Base-by-base conservation (phyloP, 1,140 invertebrate species). In the Tigriopus japonicus region DNA sequence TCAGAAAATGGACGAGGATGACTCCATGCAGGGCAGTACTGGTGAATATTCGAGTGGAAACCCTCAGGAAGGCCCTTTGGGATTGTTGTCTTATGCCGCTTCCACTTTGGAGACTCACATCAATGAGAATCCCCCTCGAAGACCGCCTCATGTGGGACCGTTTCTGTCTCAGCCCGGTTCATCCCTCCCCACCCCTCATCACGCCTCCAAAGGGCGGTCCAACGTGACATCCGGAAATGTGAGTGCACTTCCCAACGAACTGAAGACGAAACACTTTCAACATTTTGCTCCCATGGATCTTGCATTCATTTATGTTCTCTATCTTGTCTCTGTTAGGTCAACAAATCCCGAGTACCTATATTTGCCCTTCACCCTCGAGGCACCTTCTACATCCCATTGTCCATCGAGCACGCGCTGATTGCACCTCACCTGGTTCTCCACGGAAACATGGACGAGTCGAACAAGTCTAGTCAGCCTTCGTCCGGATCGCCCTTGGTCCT, bases 361-460 rank as follows among this genome's bases (percentile, higher is more conserved):
- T 61, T 61, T 55, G 59, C 59, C 41, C 35, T 61, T n/a, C 43
- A 61, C 41, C 45, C 59, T 3, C 19, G 41, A 15, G 59, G 43
- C 24, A 23, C 19, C 13, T 53, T 56, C 23, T 61, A 61, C 51
- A 51, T 61, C 15, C 49, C 59, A 6, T 17, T 61, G 42, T 24
- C 17, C 3, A 35, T 61, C 13, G 52, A 41, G 12, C 13, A 21
- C 6, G 6, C 45, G 24, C 14, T 61, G n/a, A 61, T 61, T 49
- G 23, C 14, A 21, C 59, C 59, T 2, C 52, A 56, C 43, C 19
- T 61, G 42, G 9, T 15, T 23, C 28, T 61, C 14, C 53, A 24
- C 35, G 51, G 24, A 13, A 17, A 60, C 12, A 54, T 54, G 21
- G 52, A 54, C 52, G 35, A 54, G 28, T 9, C 28, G 28, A 35